Conservation (phyloP, 2,888 invertebrate genomes). For the Hirtodrosophila duncani region DNA sequence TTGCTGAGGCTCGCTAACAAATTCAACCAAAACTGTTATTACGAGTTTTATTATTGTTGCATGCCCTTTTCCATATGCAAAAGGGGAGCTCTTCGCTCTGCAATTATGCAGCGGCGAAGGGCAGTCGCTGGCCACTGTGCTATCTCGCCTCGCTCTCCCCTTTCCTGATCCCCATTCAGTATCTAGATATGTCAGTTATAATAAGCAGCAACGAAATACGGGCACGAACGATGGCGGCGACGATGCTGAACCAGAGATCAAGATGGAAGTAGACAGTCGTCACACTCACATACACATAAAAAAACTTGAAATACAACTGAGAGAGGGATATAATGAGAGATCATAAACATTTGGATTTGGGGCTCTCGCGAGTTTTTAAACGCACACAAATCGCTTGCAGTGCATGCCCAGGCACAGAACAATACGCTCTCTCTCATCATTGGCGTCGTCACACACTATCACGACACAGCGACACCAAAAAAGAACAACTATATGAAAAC, state of each 20-base stretch:
- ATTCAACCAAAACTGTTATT: constrained; percentile 48
- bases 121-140: too few relatives aligned
- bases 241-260: constrained; percentile 38
- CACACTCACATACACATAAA: constrained; percentile 6
- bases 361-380: constrained; percentile 31
- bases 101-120: constrained; percentile 45
- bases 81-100: constrained; percentile 29
- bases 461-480: constrained; percentile 30
- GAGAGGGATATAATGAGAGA: background rate
- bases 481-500: constrained; percentile 6
- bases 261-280: constrained; percentile 38
- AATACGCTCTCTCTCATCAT: background rate
- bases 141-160: background rate
- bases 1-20: constrained; percentile 21
- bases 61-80: constrained; percentile 36
- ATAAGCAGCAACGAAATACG: constrained; percentile 63
- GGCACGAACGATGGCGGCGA: constrained; percentile 35
- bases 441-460: constrained; percentile 10
- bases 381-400: constrained; percentile 29
- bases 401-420: too few relatives aligned
- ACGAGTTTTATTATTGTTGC: constrained; percentile 23
- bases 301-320: constrained; percentile 64
- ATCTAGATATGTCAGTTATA: constrained; percentile 67
- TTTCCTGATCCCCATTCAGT: constrained; percentile 13
- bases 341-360: constrained; percentile 6